Evolutionary conservation across 2,888 invertebrate genomes (phyloP), one percentile per base, ranked within the genome.

Genomic region (Epinotia demarniana): DNA sequence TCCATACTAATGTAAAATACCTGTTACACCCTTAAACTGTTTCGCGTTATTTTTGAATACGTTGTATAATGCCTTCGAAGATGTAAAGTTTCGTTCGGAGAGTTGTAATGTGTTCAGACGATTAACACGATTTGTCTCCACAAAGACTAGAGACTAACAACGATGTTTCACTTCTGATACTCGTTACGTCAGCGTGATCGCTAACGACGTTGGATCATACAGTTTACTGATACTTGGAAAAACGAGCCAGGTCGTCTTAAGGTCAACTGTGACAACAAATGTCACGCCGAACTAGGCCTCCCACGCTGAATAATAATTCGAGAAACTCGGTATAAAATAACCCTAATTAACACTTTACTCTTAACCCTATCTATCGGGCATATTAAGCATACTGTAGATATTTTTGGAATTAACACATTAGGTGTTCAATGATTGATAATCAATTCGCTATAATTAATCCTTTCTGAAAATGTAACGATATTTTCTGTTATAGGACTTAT

Each of bases 151-250:
- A 23, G 53, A 11, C 55, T 53, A 66, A 53, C 49, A 23, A 66
- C 66, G 33, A 61, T n/a, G 18, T 67, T 53, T 66, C 66, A 67
- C 55, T 55, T 67, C 55, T 53, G 53, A 67, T 53, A 67, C 53
- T 64, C n/a, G 33, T 67, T 33, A 55, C 18, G 66, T 67, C 66
- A 67, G 53, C 66, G 13, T n/a, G 33, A 66, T 67, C 8, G 53
- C 53, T 67, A 67, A 67, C 53, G 53, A 67, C 13, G 53, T 55
- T 49, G 55, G 55, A 55, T 67, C 55, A 33, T 39, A 67, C 66
- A 67, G 39, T 67, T 67, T 55, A 49, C 66, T 18, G 53, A 67
- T 55, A 53, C 66, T 67, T 55, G 13, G 18, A 33, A 57, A 18
- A 61, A 18, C 18, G 55, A 67, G 12, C 12, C 53, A 27, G 33